Evolutionary conservation across 1,140 invertebrate genomes (phyloP).

Genomic region (Drosophila suzukii): DNA sequence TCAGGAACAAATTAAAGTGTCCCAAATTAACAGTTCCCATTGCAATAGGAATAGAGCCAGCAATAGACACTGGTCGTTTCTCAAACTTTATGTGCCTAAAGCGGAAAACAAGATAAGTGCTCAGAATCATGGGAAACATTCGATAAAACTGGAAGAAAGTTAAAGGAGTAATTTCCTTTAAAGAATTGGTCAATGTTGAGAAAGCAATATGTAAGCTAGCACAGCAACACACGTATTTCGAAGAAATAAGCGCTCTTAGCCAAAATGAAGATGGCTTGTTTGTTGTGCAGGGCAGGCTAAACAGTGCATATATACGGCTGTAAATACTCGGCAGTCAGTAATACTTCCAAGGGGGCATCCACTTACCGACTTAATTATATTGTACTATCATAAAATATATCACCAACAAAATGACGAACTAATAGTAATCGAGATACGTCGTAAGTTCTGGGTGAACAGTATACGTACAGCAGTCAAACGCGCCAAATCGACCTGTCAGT

Average conservation of each 20-base stretch:
- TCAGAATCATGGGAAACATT: neutral
- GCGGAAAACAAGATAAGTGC: neutral
- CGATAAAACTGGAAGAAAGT: neutral
- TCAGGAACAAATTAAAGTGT: no score
- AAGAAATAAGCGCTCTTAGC: no score
- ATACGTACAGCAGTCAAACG: neutral
- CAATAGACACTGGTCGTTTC: neutral
- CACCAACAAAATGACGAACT: neutral
- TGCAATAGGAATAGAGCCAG: no score
- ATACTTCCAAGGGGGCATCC: no score
- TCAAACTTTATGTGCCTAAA: neutral
- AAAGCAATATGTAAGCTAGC: no score
- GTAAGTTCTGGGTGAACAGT: neutral
- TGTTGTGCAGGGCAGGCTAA: no score
- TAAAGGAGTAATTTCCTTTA: neutral
- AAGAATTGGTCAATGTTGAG: neutral
- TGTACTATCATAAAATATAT: neutral
- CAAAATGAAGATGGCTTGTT: no score
- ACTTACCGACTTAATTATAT: no score
- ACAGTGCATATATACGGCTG: no score
- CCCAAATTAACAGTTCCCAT: no score
- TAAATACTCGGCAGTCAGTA: neutral
- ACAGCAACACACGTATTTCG: no score
- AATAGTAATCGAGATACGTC: neutral
- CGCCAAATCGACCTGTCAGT: no score